Conservation (phyloP, 2,797 vertebrate genomes). For the Sebastes reedi region DNA sequence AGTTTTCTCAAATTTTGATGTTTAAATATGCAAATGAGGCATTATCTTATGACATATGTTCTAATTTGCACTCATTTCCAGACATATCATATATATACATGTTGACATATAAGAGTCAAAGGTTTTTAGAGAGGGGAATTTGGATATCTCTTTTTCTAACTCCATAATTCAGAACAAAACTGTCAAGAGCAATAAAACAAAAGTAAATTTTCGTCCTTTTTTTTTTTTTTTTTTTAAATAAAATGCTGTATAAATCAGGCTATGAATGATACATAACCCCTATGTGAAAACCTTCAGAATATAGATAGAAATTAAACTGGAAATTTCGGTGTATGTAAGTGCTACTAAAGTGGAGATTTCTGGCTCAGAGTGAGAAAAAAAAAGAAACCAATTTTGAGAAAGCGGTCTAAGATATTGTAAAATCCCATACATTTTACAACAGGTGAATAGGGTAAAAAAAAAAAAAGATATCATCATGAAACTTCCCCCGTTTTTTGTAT, state of each 20-base stretch:
- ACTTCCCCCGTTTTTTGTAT: background rate
- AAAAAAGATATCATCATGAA: background rate
- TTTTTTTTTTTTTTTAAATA: background rate
- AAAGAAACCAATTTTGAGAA: too few species aligned
- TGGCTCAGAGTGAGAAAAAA: too few species aligned
- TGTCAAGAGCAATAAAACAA: background rate
- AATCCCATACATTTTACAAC: background rate
- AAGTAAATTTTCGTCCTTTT: too few species aligned
- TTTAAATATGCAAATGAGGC: background rate
- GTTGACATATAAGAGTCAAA: background rate
- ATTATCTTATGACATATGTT: background rate
- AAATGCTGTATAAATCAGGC: background rate
- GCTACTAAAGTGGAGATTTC: too few species aligned
- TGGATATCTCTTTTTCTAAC: background rate
- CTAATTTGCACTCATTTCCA: background rate
- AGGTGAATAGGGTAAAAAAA: background rate
- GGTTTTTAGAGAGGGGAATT: too few species aligned
- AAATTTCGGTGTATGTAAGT: too few species aligned
- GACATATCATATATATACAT: too few species aligned
- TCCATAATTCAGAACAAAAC: background rate
- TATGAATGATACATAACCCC: background rate
- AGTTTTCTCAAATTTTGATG: too few species aligned
- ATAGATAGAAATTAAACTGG: too few species aligned
- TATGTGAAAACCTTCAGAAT: background rate
- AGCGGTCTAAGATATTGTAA: too few species aligned